phyloP scores from a whole-genome alignment of 1,140 invertebrate genomes.

The Metopolophium dirhodum region DNA sequence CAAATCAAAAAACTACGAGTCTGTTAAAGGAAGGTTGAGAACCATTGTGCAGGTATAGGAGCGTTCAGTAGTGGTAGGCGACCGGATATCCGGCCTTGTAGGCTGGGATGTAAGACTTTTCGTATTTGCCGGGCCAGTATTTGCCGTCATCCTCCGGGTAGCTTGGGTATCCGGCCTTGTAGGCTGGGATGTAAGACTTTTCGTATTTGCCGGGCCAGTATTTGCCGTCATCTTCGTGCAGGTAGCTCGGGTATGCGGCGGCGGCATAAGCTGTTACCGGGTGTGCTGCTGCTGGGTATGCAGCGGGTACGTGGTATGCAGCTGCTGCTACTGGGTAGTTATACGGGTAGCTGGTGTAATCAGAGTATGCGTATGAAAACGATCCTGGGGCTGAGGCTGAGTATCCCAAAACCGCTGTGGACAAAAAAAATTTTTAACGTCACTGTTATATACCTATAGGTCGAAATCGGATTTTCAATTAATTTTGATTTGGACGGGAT shows the following conservation, averaged over 20 bases:
- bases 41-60: background rate
- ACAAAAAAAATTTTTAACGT: background rate
- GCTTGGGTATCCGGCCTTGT: background rate
- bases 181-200: background rate
- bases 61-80: background rate
- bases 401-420: slow-evolving; percentile 22
- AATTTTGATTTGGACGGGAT: no score
- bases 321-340: background rate
- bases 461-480: no score
- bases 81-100: background rate
- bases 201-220: slow-evolving; percentile 61
- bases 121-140: background rate
- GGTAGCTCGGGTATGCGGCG: slow-evolving; percentile 52
- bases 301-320: background rate
- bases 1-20: background rate
- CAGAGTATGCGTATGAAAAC: slow-evolving; percentile 41
- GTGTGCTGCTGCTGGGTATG: background rate
- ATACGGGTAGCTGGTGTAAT: slow-evolving; percentile 13
- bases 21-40: background rate
- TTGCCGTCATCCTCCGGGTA: background rate
- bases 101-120: background rate
- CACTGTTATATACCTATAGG: background rate
- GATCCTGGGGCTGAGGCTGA: slow-evolving; percentile 21
- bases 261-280: slow-evolving; percentile 49
- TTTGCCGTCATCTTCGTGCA: slow-evolving; percentile 59